Evolutionary conservation across 2,113 vertebrate genomes (phyloP).

Genomic region (Meriones unguiculatus): DNA sequence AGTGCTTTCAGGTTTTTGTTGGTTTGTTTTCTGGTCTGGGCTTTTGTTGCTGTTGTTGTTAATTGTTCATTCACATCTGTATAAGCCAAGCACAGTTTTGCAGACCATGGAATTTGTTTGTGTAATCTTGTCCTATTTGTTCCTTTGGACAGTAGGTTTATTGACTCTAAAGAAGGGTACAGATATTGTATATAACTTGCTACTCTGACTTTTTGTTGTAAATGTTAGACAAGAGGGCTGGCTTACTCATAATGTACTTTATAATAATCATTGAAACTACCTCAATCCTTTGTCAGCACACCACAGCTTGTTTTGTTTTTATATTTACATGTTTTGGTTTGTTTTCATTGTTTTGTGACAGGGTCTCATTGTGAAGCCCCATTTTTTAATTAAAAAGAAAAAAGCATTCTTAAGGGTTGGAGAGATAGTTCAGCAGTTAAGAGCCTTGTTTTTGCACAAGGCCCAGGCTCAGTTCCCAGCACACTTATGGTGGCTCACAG

Average conservation of each 20-base stretch:
- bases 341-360: neutral
- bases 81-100: neutral
- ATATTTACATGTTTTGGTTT: neutral
- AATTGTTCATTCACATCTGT: neutral
- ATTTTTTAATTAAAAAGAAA: neutral
- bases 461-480: neutral
- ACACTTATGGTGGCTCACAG: neutral
- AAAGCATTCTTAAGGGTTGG: neutral
- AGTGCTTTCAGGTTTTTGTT: neutral
- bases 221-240: slow-evolving; percentile 14
- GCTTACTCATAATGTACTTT: neutral
- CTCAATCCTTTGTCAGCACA: neutral
- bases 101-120: neutral
- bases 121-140: neutral
- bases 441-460: too few relatives aligned
- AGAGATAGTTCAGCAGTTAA: neutral
- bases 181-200: slow-evolving; percentile 44
- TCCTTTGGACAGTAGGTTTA: slow-evolving; percentile 7
- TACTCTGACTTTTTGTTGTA: slow-evolving; percentile 35
- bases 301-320: neutral
- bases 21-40: neutral
- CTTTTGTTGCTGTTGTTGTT: neutral
- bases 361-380: neutral
- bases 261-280: neutral
- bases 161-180: slow-evolving; percentile 10